Base-by-base conservation (phyloP, 1,140 invertebrate species). In the Brachionus angularis region DNA sequence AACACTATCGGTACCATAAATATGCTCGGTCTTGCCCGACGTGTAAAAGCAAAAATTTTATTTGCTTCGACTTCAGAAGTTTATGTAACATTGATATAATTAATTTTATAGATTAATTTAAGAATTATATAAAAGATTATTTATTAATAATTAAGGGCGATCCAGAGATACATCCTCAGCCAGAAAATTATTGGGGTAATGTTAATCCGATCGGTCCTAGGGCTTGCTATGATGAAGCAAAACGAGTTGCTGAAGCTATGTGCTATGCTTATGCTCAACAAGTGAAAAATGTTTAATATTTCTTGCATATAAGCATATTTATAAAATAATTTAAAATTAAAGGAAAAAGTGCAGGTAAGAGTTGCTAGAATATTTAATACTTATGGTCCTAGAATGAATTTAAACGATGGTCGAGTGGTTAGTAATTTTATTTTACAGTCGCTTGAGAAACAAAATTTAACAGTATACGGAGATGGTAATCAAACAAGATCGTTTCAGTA, bases 1-100 rank as follows among this genome's bases (percentile, higher is more conserved):
- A 99, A 98, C 80, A 96, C 94, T 16, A 85, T 99, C 74, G 95
- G 95, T 1, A 98, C 96, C n/a, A 97, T 98, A 73, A 99, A 99
- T 84, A 91, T 99, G 85, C 84, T 98, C 73, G 89, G 90, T 64
- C 81, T 98, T 71, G 93, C 93, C 0, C 91, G 95, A 79, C 85
- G 96, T 75, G 91, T 96, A 21, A 89, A 91, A 77, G 96, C 95
- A 23, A 88, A 88, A 78, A 87, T 99, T 53, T 83, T 99, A 42
- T 91, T 99, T 76, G 95, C 96, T 0, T 97, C 93, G 76, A 98
- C 95, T 29, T 97, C 93, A 2, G 96, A 99, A 83, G 91, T 99
- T 0, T 99, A 99, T 81, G n/a, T n/a, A n/a, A n/a, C n/a, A n/a
- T n/a, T n/a, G n/a, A n/a, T n/a, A n/a, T n/a, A n/a, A n/a, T n/a